Conservation (phyloP, 2,888 invertebrate genomes). For the Pseudolycoriella hygida region DNA sequence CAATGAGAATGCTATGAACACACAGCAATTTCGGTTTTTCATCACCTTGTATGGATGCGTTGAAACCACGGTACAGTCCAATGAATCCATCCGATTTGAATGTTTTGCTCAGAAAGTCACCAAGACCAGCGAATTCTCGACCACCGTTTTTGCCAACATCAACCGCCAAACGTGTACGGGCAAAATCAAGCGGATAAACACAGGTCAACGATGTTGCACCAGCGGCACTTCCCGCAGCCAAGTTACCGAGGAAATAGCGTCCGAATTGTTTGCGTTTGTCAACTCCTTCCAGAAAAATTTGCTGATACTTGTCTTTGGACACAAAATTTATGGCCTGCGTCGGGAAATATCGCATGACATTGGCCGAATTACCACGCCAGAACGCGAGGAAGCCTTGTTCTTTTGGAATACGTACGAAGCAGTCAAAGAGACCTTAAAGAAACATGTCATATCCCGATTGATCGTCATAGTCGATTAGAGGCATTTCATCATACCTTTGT, state of each 20-base stretch:
- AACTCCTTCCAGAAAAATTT: constrained; percentile 59
- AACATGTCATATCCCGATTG: too few relatives aligned
- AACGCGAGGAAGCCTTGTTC: constrained; percentile 71
- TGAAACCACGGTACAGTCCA: constrained; percentile 87
- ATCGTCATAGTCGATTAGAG: too few relatives aligned
- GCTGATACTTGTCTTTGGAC: constrained; percentile 88
- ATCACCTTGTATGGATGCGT: constrained; percentile 79
- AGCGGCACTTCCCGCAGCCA: constrained; percentile 86
- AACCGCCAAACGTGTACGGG: constrained; percentile 71
- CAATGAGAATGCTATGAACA: not conserved
- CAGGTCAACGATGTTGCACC: constrained; percentile 88
- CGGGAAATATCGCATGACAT: constrained; percentile 87
- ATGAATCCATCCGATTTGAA: constrained; percentile 67
- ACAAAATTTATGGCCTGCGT: constrained; percentile 91
- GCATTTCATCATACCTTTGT: constrained; percentile 73
- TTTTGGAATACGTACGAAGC: constrained; percentile 65
- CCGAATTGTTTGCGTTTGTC: constrained; percentile 82
- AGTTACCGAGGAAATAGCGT: constrained; percentile 72
- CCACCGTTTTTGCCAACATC: constrained; percentile 74
- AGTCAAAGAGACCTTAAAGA: constrained; percentile 56
- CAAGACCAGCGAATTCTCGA: constrained; percentile 80
- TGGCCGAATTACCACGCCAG: constrained; percentile 90
- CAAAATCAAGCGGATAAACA: constrained; percentile 90
- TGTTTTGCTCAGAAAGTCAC: constrained; percentile 72
- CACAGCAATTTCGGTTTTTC: not conserved